Evolutionary conservation across 1,140 invertebrate species (phyloP), one percentile per base, ranked within the genome.

Genomic region (Drusus annulatus): DNA sequence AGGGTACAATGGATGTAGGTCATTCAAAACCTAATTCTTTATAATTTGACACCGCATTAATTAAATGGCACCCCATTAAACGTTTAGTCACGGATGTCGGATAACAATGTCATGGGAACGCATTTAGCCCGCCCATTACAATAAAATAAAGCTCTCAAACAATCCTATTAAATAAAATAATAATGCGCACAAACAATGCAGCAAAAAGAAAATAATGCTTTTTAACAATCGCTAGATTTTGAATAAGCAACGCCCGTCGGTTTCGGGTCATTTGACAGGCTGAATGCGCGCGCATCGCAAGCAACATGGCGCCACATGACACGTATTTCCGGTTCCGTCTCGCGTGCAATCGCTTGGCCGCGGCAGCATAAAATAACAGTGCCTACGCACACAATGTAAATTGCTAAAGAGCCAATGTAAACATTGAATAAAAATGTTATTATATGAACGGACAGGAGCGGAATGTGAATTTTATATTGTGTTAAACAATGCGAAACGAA

Each of bases 231-330:
- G 65, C 19, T 36, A 36, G 31, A 36, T 36, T 36, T 69, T 45
- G 65, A 69, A 69, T 69, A 51, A 63, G 31, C 36, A 51, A 21
- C 65, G 28, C 5, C 62, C 8, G 31, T 36, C 21, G 3, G 62
- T 69, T 69, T 36, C 65, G 65, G 28, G 36, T 36, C 45, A 69
- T 69, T 69, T 69, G 65, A 69, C 65, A 69, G 28, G 10, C n/a
- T 7, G 17, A 69, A 50, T 69, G 65, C 65, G 65, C 65, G 28
- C 45, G 65, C 60, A 25, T 69, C 45, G 65, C 65, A 36, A 36
- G 8, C 31, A 69, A 69, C 45, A 51, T 69, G 65, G 65, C 65
- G 65, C 65, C 65, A 4, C n/a, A 16, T 69, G 65, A 69, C 45
- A 17, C 17, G 65, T 21, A 50, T 69, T 69, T 69, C 65, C 65